These are phyloP conservation scores for Rhagonycha fulva DNA, from an alignment of 2,888 invertebrate species.

Conservation along the genomic window DNA sequence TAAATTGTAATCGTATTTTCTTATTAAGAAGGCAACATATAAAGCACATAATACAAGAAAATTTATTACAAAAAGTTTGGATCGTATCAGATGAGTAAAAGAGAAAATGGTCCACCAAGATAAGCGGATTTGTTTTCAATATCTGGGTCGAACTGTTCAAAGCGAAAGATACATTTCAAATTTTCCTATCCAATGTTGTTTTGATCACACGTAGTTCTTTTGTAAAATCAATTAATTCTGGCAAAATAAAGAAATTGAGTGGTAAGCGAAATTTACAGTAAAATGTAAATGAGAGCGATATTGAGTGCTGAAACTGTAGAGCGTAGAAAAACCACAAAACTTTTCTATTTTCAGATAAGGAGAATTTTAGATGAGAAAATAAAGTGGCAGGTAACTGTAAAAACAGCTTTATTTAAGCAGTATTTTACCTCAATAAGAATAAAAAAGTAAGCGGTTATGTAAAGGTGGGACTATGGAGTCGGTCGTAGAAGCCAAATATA, in stretches of 20 bases:
- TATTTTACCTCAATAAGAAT: too few species aligned
- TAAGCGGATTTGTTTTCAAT: slow-evolving; percentile 24
- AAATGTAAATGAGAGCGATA: neutral
- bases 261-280: too few species aligned
- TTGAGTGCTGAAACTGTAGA: neutral
- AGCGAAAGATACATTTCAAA: slow-evolving; percentile 18
- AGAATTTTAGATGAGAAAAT: neutral
- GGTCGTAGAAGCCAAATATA: too few species aligned
- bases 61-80: neutral
- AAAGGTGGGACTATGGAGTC: neutral
- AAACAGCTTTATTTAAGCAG: neutral
- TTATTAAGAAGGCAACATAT: neutral
- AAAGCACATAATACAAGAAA: neutral
- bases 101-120: slow-evolving; percentile 14
- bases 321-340: neutral
- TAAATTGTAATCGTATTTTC: neutral
- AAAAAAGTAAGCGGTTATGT: neutral
- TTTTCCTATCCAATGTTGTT: slow-evolving; percentile 7
- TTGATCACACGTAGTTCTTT: neutral
- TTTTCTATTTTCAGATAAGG: neutral
- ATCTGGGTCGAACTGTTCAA: slow-evolving; percentile 16
- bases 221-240: neutral
- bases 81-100: slow-evolving; percentile 8
- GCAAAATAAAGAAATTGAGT: neutral
- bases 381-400: neutral